Evolutionary conservation across 2,888 invertebrate genomes (phyloP).

Genomic region (Agrochola lychnidis): DNA sequence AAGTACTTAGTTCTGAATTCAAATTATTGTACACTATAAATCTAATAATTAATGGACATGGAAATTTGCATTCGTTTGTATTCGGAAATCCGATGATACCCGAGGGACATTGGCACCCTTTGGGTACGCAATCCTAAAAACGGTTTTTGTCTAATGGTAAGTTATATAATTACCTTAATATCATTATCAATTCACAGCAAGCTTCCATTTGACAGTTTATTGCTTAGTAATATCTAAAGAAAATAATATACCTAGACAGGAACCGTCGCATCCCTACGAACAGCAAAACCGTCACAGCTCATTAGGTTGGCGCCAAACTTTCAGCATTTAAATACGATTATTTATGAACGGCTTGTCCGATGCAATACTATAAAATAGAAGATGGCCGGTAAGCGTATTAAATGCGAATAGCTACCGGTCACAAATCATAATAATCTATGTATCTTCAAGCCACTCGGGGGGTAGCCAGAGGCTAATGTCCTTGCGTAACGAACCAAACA

Average conservation of each 20-base stretch:
- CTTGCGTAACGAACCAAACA: conserved; percentile 77
- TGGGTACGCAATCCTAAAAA: too few species aligned
- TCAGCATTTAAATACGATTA: conserved; percentile 38
- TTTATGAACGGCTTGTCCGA: conserved; percentile 42
- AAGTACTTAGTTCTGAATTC: too few species aligned
- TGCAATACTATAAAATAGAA: conserved; percentile 57
- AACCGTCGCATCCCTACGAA: not conserved
- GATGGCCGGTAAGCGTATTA: conserved; percentile 66
- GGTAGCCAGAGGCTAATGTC: conserved; percentile 72
- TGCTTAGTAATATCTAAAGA: too few species aligned
- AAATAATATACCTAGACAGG: not conserved
- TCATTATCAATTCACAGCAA: not conserved
- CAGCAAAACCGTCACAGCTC: conserved; percentile 11
- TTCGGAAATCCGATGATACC: too few species aligned
- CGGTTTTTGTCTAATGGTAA: too few species aligned
- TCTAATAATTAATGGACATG: too few species aligned
- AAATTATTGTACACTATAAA: too few species aligned
- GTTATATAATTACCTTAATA: not conserved
- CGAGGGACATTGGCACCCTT: too few species aligned
- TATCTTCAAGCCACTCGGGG: conserved; percentile 67
- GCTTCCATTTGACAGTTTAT: not conserved
- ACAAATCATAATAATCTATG: conserved; percentile 80
- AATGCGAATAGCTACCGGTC: conserved; percentile 65
- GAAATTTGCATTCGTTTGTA: too few species aligned
- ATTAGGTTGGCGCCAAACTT: conserved; percentile 37